Percentiles rank a stretch among this genome's conserved stretches.
phyloP scores from a whole-genome alignment of 2,797 vertebrate species.

The Melanotaenia pygmaea region DNA sequence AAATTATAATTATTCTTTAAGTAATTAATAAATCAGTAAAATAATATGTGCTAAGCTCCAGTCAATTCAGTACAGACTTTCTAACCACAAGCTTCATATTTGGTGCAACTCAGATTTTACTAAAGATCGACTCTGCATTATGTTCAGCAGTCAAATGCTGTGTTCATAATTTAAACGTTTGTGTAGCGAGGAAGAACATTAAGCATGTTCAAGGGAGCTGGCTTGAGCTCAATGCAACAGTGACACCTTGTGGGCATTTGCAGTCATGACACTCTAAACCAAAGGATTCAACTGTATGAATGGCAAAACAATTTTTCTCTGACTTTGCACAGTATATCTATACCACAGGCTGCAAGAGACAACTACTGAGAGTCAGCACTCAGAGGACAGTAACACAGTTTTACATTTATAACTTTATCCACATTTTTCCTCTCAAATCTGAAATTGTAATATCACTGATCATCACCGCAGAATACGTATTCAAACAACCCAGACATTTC shows the following conservation, averaged over 20 bases:
- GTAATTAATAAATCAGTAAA: not conserved
- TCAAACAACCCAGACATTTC: not conserved
- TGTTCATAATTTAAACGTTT: slow-evolving; percentile 9
- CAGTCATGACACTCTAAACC: not conserved
- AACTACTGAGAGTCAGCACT: too few species aligned
- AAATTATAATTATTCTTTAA: not conserved
- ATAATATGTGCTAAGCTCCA: too few species aligned
- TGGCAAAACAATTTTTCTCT: not conserved
- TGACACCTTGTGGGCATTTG: slow-evolving; percentile 65
- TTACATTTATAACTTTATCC: not conserved
- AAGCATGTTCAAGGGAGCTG: not conserved
- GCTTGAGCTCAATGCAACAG: slow-evolving; percentile 24
- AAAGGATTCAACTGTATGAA: not conserved
- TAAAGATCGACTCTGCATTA: not conserved
- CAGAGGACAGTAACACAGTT: not conserved
- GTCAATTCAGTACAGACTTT: not conserved
- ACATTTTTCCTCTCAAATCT: not conserved
- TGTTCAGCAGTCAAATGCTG: not conserved
- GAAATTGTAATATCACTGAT: not conserved
- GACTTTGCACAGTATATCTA: too few species aligned
- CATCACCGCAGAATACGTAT: too few species aligned
- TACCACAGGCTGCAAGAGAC: too few species aligned
- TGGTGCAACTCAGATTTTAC: not conserved
- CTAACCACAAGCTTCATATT: not conserved
- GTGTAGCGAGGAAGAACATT: slow-evolving; percentile 19